Percentiles rank a stretch among this genome's conserved stretches.
Conservation (phyloP, 2,797 vertebrate species). For the Bryconaethiops microstoma region DNA sequence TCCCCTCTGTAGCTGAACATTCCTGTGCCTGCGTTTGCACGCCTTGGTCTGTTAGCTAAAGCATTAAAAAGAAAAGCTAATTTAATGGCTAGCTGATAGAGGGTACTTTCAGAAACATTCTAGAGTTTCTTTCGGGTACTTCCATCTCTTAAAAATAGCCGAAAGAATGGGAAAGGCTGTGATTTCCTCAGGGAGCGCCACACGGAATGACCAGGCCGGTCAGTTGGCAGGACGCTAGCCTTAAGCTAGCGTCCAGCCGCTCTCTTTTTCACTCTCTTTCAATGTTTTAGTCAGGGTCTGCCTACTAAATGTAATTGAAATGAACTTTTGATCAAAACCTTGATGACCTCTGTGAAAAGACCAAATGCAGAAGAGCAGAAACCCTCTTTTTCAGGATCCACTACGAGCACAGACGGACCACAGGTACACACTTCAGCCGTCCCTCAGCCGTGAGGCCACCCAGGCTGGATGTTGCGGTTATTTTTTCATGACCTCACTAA, state of each 20-base stretch:
- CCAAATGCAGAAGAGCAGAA: slow-evolving; percentile 34
- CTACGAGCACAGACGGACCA: neutral
- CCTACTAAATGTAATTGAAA: slow-evolving; percentile 35
- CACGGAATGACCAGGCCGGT: too few relatives aligned
- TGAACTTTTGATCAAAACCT: slow-evolving; percentile 39
- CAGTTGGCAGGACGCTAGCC: neutral
- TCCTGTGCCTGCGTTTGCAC: neutral
- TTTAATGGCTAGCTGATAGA: neutral
- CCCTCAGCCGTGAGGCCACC: slow-evolving; percentile 1
- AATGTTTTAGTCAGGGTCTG: neutral
- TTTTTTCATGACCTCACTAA: slow-evolving; percentile 12
- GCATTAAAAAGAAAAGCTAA: neutral
- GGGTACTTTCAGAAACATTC: neutral
- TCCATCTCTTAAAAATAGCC: neutral
- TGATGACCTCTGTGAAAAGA: slow-evolving; percentile 6
- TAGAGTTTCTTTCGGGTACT: neutral
- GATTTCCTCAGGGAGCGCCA: neutral
- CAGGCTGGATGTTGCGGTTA: slow-evolving; percentile 8
- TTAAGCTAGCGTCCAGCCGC: neutral
- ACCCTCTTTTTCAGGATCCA: slow-evolving; percentile 3
- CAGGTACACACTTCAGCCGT: neutral
- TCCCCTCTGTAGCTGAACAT: neutral
- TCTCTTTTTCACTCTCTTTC: slow-evolving; percentile 1
- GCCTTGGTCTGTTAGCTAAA: neutral
- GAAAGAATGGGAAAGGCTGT: neutral